A percentile compares a stretch with the other conserved stretches of the same genome.
Conservation (phyloP, 2,888 invertebrate genomes). For the Macrostomum cliftonense region DNA sequence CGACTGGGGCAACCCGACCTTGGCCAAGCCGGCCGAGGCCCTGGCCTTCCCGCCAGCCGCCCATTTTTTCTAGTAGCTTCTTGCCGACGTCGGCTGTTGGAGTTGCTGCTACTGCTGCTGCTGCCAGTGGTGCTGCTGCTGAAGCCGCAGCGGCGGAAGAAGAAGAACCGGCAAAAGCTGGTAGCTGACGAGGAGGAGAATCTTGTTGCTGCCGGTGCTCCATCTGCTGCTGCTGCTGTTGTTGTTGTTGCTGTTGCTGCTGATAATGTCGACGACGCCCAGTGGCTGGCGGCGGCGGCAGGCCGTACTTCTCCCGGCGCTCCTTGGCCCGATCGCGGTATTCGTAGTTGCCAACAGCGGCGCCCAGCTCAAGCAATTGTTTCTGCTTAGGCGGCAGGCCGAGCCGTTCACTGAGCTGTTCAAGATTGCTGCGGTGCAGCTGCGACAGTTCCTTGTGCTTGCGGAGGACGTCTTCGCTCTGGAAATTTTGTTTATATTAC, state of each 20-base stretch:
- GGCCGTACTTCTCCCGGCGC: slow-evolving; percentile 73
- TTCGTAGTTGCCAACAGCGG: neutral
- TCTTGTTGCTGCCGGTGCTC: neutral
- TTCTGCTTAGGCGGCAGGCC: neutral
- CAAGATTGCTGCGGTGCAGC: slow-evolving; percentile 52
- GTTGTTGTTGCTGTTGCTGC: slow-evolving; percentile 20
- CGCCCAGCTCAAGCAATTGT: neutral
- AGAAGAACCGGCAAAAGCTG: too few species aligned
- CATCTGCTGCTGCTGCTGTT: slow-evolving; percentile 1
- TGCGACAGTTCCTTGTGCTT: slow-evolving; percentile 79
- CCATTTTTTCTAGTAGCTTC: slow-evolving; percentile 88
- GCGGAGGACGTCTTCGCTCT: slow-evolving; percentile 57
- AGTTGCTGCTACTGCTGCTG: neutral
- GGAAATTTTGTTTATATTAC: too few species aligned
- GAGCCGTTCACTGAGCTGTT: neutral
- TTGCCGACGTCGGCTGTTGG: slow-evolving; percentile 62
- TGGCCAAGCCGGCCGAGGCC: slow-evolving; percentile 82
- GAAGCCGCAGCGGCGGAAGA: slow-evolving; percentile 1
- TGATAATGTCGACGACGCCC: neutral
- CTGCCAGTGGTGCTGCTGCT: neutral
- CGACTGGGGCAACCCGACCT: slow-evolving; percentile 35
- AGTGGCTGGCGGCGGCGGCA: slow-evolving; percentile 51
- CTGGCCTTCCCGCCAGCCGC: slow-evolving; percentile 92
- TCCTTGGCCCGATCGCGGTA: slow-evolving; percentile 93
- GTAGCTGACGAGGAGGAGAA: too few species aligned